Evolutionary conservation across 2,888 invertebrate species (phyloP), one percentile per base, ranked within the genome.

Genomic region (Xiphydria camelus): DNA sequence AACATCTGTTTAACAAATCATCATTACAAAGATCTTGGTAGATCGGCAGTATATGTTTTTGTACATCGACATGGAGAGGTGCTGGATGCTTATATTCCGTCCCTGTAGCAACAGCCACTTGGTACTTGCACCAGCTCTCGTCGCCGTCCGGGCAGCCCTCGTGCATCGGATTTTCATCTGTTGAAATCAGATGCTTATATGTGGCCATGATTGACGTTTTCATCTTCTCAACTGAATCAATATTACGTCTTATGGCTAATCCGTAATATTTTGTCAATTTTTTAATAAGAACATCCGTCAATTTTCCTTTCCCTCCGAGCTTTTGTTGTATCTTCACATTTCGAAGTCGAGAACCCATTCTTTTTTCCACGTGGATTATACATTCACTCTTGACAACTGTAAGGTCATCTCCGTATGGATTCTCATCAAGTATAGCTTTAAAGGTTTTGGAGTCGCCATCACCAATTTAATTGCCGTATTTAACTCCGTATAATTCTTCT

Each of bases 251-350:
- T 36, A 50, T 55, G n/a, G 53, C 56, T 41, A 51, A 36, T 22
- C 55, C 54, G 32, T 62, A 63, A 48, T 61, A 53, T 20, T 22
- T 25, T 14, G 49, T 44, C 9, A 52, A 38, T 45, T 58, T 52
- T 48, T 58, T 50, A 14, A 54, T 51, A 0, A 58, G 41, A 19
- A 39, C 14, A 17, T 49, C 51, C 3, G 54, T 54, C 3, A 54
- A 19, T 43, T 45, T 41, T 14, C 44, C 45, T 34, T 29, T 56
- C 7, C 53, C 51, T 7, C 46, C 48, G 2, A 53, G 44, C 25
- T 50, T 41, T 25, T 53, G 20, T 1, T 19, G 9, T 39, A 49
- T 49, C 43, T 50, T 19, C 4, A 29, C 19, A 31, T 42, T 34
- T 7, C 34, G 10, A 6, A 37, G 42, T 4, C 36, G 29, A 36